Evolutionary conservation across 2,113 vertebrate species (phyloP).

Genomic region (Thryonomys swinderianus): DNA sequence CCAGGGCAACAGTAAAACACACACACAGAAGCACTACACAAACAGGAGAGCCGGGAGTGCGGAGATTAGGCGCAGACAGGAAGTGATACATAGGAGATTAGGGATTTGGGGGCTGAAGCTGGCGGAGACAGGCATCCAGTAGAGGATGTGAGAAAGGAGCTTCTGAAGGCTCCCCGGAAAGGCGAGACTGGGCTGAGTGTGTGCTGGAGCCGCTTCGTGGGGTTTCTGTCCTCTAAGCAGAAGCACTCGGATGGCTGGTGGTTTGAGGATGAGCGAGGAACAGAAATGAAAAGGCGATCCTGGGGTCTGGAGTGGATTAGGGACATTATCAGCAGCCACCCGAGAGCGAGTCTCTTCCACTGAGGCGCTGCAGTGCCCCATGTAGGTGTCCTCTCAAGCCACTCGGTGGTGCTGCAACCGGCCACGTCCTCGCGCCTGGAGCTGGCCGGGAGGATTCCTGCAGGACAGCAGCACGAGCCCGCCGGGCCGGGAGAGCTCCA

Average conservation of each 20-base stretch:
- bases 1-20: neutral
- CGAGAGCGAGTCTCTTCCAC: neutral
- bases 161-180: neutral
- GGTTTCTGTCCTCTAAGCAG: neutral
- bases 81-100: neutral
- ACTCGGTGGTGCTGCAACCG: neutral
- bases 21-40: neutral
- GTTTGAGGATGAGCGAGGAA: neutral
- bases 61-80: neutral
- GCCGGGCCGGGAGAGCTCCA: neutral
- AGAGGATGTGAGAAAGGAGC: neutral
- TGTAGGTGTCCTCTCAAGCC: neutral
- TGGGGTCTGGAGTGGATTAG: neutral
- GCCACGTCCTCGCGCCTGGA: neutral
- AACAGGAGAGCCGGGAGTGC: neutral
- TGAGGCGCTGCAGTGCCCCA: rapidly evolving
- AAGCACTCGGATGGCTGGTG: neutral
- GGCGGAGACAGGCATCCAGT: neutral
- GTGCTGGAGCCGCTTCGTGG: neutral
- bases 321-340: neutral
- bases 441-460: neutral
- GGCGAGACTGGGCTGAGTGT: neutral
- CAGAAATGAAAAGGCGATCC: neutral
- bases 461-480: neutral
- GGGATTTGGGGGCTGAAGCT: neutral